These are phyloP conservation scores for Dryadula phaetusa DNA, from an alignment of 2,888 invertebrate genomes.

Conservation along the genomic window DNA sequence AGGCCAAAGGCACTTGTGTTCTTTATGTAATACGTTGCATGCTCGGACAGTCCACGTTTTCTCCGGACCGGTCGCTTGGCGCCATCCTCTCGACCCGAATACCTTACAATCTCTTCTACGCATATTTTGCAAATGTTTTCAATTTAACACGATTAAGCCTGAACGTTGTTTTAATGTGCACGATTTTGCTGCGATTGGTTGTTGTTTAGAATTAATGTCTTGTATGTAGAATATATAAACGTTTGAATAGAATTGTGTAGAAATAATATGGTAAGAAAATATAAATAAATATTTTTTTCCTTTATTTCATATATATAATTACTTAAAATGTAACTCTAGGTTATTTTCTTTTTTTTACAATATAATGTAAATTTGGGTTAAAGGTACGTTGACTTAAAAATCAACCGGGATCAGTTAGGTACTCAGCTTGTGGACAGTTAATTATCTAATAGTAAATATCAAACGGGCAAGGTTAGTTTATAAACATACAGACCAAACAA, in stretches of 20 bases:
- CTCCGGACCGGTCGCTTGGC: slow-evolving; percentile 41
- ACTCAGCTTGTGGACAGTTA: slow-evolving; percentile 35
- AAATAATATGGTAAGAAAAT: background rate
- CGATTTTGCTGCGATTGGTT: slow-evolving; percentile 8
- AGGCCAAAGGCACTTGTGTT: slow-evolving; percentile 49
- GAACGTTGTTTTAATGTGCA: slow-evolving; percentile 24
- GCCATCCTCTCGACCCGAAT: slow-evolving; percentile 44
- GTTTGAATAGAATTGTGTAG: background rate
- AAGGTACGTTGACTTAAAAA: slow-evolving; percentile 38
- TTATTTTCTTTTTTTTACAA: too few species aligned
- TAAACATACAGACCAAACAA: slow-evolving; percentile 55
- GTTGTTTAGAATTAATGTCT: background rate
- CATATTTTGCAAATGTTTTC: slow-evolving; percentile 40
- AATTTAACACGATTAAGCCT: slow-evolving; percentile 21
- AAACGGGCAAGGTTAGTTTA: slow-evolving; percentile 30
- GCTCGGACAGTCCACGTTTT: slow-evolving; percentile 26
- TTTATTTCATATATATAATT: background rate
- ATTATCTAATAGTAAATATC: slow-evolving; percentile 42
- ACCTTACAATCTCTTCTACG: slow-evolving; percentile 42
- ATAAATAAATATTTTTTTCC: background rate
- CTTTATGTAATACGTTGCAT: slow-evolving; percentile 44
- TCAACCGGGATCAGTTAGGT: slow-evolving; percentile 16
- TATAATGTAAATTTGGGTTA: slow-evolving; percentile 32
- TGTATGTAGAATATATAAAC: background rate
- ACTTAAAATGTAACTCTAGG: background rate